A percentile compares a stretch with the other conserved stretches of the same genome.
These are phyloP conservation scores for Latheticus oryzae DNA, from an alignment of 2,888 invertebrate species.

Conservation along the genomic window DNA sequence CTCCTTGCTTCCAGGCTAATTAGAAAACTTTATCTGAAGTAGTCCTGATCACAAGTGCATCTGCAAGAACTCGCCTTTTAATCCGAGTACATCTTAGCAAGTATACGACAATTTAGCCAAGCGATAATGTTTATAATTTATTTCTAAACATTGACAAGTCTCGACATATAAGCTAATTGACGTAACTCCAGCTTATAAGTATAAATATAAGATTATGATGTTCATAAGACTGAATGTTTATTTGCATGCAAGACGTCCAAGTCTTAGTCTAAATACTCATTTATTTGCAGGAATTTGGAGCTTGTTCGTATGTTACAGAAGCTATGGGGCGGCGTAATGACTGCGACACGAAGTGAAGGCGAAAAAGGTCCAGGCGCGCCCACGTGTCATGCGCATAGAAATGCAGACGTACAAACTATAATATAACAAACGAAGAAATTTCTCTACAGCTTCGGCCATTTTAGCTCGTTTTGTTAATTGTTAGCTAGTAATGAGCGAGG, in stretches of 20 bases:
- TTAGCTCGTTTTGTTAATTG: constrained; percentile 56
- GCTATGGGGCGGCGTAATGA: constrained; percentile 57
- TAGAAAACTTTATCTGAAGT: no score
- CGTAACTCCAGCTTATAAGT: constrained; percentile 41
- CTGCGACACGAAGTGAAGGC: constrained; percentile 53
- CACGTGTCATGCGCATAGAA: constrained; percentile 32
- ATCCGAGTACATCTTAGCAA: no score
- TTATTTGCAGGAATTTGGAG: constrained; percentile 55
- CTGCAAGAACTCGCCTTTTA: no score
- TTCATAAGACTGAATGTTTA: constrained; percentile 53
- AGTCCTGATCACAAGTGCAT: no score
- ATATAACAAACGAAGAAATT: constrained; percentile 47
- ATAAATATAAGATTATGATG: constrained; percentile 52
- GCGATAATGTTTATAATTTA: constrained; percentile 28
- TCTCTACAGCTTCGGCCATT: constrained; percentile 54
- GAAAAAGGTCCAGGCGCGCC: constrained; percentile 48
- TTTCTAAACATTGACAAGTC: constrained; percentile 20
- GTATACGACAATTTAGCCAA: no score
- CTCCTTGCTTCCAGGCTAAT: no score
- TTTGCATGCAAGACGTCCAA: constrained; percentile 49
- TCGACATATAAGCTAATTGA: constrained; percentile 39
- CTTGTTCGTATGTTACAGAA: constrained; percentile 44
- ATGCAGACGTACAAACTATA: no score
- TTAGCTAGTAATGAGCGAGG: constrained; percentile 45
- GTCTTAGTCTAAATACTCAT: constrained; percentile 53